Percentiles rank a stretch among this genome's conserved stretches.
Evolutionary conservation across 2,888 invertebrate genomes (phyloP).

Genomic region (Drosophila infuscata): DNA sequence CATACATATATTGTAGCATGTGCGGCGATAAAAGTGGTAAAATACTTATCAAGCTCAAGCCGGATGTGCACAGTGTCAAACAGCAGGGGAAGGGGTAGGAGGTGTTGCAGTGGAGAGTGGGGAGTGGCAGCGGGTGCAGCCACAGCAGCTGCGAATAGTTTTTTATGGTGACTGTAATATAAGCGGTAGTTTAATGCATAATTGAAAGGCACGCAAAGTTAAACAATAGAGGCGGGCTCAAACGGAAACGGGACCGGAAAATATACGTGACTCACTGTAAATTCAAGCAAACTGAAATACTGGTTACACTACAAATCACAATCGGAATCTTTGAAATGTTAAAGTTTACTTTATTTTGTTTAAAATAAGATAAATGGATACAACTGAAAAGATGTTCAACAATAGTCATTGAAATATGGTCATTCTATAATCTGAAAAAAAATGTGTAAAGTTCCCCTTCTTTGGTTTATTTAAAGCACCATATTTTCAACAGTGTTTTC

Average conservation of each 20-base stretch:
- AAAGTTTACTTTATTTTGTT: not conserved
- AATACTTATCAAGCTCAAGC: slow-evolving; percentile 77
- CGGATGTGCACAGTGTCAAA: slow-evolving; percentile 79
- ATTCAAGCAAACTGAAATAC: not conserved
- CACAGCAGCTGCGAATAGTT: slow-evolving; percentile 56
- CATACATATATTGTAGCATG: slow-evolving; percentile 53
- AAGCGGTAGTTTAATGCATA: slow-evolving; percentile 78
- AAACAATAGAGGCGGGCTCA: slow-evolving; percentile 54
- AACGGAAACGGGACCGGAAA: slow-evolving; percentile 4
- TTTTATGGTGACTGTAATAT: slow-evolving; percentile 58
- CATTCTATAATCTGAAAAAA: not conserved
- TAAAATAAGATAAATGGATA: not conserved
- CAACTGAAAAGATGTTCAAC: not conserved
- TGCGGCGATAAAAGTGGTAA: slow-evolving; percentile 72
- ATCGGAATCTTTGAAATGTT: not conserved
- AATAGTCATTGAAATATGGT: not conserved
- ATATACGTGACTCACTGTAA: slow-evolving; percentile 8
- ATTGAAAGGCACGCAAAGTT: slow-evolving; percentile 79
- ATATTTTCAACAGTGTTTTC: slow-evolving; percentile 40
- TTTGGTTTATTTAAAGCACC: not conserved
- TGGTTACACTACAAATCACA: slow-evolving; percentile 12
- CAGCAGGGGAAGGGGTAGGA: slow-evolving; percentile 26
- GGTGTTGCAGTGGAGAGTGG: not conserved
- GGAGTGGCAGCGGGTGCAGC: not conserved
- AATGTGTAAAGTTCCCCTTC: not conserved